Evolutionary conservation across 1,140 invertebrate genomes (phyloP).

Genomic region (Panagrolaimus sp.): DNA sequence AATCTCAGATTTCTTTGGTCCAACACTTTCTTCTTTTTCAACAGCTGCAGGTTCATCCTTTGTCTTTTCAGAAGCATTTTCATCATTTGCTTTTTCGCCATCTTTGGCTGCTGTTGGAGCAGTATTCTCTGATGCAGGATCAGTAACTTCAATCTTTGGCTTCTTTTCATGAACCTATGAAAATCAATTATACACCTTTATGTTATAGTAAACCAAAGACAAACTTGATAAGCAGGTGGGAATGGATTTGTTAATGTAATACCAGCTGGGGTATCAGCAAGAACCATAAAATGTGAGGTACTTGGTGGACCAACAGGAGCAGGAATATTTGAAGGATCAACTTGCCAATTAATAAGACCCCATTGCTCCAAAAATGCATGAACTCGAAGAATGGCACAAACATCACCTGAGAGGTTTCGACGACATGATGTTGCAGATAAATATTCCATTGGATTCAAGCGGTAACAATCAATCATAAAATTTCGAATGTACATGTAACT

Average conservation of each 20-base stretch:
- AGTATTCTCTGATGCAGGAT: neutral
- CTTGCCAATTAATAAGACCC: constrained; percentile 96
- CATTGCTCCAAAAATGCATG: constrained; percentile 98
- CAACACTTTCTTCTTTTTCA: constrained; percentile 9
- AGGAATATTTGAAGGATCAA: constrained; percentile 87
- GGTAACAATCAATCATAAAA: constrained; percentile 99
- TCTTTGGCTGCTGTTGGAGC: neutral
- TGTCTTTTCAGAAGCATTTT: constrained; percentile 5
- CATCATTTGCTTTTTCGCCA: neutral
- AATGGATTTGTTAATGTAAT: constrained; percentile 84
- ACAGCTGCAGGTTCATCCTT: neutral
- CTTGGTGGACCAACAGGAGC: constrained; percentile 92
- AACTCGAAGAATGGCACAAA: constrained; percentile 96
- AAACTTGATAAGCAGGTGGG: constrained; percentile 55
- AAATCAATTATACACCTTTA: constrained; percentile 14
- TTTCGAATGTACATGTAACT: constrained; percentile 92
- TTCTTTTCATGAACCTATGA: constrained; percentile 20
- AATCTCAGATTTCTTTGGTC: constrained; percentile 64
- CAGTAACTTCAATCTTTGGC: constrained; percentile 18
- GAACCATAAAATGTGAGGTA: constrained; percentile 96
- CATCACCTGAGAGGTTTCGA: constrained; percentile 93
- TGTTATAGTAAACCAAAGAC: neutral
- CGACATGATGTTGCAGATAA: constrained; percentile 94
- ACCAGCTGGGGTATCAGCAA: constrained; percentile 94
- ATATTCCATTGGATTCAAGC: constrained; percentile 97